These are phyloP conservation scores for Urechis unicinctus DNA, from an alignment of 2,888 invertebrate genomes.

Conservation along the genomic window DNA sequence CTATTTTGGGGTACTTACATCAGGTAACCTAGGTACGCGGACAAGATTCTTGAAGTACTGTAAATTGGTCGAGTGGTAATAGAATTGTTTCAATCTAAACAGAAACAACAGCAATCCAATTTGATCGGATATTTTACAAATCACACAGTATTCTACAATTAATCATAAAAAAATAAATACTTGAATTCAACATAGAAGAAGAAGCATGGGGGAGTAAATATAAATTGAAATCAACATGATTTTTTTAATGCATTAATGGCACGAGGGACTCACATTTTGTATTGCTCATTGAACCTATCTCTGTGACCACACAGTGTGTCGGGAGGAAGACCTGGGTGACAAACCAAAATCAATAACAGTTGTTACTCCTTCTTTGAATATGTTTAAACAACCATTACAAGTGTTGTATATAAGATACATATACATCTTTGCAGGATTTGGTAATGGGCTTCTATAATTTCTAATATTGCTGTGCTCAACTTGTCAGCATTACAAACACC, in stretches of 20 bases:
- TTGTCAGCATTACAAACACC: no score
- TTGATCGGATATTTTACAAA: background rate
- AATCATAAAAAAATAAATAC: background rate
- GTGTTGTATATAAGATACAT: no score
- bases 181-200: background rate
- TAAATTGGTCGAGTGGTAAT: constrained; percentile 82
- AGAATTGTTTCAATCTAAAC: constrained; percentile 73
- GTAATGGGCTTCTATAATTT: no score
- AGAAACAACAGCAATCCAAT: constrained; percentile 9
- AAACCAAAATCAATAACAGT: background rate
- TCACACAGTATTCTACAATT: background rate
- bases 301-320: constrained; percentile 87
- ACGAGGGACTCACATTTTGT: constrained; percentile 58
- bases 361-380: background rate
- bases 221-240: no score
- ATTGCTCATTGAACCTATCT: constrained; percentile 82
- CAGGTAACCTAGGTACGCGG: constrained; percentile 83
- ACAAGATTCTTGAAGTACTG: constrained; percentile 97
- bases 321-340: constrained; percentile 61
- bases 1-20: constrained; percentile 55
- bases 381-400: no score
- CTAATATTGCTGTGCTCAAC: no score
- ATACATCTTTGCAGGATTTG: no score
- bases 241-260: no score
- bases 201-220: no score